Percentiles rank a stretch among this genome's conserved stretches.
phyloP scores from a whole-genome alignment of 1,140 invertebrate species.

The Procambarus clarkii region DNA sequence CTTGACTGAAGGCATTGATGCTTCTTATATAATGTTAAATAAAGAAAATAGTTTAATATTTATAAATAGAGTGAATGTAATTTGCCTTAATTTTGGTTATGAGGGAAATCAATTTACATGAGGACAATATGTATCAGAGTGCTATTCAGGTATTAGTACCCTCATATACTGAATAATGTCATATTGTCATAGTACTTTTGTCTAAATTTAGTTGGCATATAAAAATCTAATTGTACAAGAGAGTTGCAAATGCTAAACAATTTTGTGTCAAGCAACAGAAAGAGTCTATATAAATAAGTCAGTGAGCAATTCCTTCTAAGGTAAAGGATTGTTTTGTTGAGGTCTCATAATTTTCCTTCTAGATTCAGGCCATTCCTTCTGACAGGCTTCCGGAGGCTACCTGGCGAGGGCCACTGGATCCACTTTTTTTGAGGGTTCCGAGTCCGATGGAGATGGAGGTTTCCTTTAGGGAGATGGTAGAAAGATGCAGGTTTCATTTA shows the following conservation, averaged over 20 bases:
- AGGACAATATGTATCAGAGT: too few species aligned
- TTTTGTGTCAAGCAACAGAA: constrained; percentile 23
- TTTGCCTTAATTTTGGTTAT: too few species aligned
- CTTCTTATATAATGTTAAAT: neutral
- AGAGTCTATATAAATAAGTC: constrained; percentile 17
- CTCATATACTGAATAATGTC: too few species aligned
- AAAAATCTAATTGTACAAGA: too few species aligned
- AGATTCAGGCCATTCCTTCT: constrained; percentile 58
- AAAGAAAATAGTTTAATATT: neutral
- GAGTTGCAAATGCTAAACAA: neutral
- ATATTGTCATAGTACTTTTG: too few species aligned
- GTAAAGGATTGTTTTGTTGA: constrained; percentile 34
- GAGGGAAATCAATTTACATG: too few species aligned
- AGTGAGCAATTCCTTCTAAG: constrained; percentile 10
- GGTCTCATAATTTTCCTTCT: constrained; percentile 23
- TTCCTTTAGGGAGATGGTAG: constrained; percentile 66
- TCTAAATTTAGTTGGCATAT: too few species aligned
- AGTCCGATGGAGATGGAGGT: constrained; percentile 60
- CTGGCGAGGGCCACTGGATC: constrained; percentile 66
- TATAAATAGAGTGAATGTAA: neutral
- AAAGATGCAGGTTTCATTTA: constrained; percentile 64
- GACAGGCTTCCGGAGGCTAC: constrained; percentile 60
- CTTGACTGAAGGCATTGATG: neutral
- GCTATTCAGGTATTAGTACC: too few species aligned
- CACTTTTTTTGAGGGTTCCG: constrained; percentile 60